Conservation (phyloP, 2,113 vertebrate species). For the Oryctolagus cuniculus region DNA sequence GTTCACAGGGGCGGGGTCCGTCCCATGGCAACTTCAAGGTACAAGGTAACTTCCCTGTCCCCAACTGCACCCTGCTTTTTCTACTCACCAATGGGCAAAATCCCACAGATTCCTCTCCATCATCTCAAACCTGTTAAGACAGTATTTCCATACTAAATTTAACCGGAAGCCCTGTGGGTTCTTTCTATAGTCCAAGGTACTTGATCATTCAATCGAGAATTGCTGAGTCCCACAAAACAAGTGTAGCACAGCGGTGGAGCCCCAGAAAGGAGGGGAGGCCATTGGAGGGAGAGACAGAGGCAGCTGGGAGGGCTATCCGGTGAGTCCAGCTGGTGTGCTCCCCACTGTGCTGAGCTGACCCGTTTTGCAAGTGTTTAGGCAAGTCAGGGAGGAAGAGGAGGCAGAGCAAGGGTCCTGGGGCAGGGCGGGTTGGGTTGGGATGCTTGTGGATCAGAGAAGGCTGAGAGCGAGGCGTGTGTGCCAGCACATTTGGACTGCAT, state of each 20-base stretch:
- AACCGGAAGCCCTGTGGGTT: neutral
- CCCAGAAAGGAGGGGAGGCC: neutral
- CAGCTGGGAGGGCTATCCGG: fast-evolving
- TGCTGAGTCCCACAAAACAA: neutral
- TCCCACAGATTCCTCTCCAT: neutral
- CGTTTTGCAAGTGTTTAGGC: neutral
- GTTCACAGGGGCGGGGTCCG: neutral
- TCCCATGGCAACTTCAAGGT: neutral
- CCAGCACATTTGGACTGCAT: neutral
- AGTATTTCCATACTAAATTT: neutral
- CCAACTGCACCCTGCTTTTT: neutral
- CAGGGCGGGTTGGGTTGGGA: neutral
- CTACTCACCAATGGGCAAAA: neutral
- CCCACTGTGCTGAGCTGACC: neutral
- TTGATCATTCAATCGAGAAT: neutral
- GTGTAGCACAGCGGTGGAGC: neutral
- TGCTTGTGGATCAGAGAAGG: too few relatives aligned
- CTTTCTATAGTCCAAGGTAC: neutral
- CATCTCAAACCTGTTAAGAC: neutral
- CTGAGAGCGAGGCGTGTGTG: neutral
- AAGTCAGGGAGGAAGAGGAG: neutral
- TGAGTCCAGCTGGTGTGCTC: neutral
- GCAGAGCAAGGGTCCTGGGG: neutral
- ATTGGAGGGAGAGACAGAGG: neutral
- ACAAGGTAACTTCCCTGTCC: neutral